Evolutionary conservation across 2,113 vertebrate genomes (phyloP), one percentile per base, ranked within the genome.

Genomic region (Carassius carassius): DNA sequence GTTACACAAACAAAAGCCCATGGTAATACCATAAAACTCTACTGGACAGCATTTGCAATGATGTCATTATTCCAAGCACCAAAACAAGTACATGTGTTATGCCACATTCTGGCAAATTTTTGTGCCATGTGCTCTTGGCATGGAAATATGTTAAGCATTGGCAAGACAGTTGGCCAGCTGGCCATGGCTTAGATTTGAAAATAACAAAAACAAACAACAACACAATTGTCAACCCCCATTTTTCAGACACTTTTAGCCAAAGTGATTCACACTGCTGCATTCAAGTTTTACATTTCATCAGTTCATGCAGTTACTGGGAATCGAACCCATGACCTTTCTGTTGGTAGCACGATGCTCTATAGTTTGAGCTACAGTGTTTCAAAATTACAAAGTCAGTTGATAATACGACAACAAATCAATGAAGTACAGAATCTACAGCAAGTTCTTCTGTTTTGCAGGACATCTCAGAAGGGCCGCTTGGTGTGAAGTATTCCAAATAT

Each of bases 401-500:
- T 41, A 41, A 41, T 41, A 41, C 8, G 6, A 41, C 41, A 41
- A 41, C 41, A 44, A 44, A 11, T 44, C 23, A 37, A 35, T 37
- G 51, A 54, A 37, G 7, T 79, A 44, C 58, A 79, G 35, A 63
- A 16, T 58, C 49, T 90, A 92, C 87, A 88, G 87, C 3, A 23
- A 89, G 84, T 54, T 87, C 89, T 88, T 87, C 70, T 79, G 16
- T 86, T 82, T 74, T 62, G 72, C 90, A 97, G 96, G 97, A 97
- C 89, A 92, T 90, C 90, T 92, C 94, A 81, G 95, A 94, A 92
- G 97, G 95, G 89, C 72, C 87, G 58, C 90, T 94, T 44, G 41
- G 41, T 41, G 77, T 90, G 89, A 96, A 95, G 92, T 95, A 95
- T 92, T 94, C 96, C 94, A 96, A 95, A 94, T 96, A 96, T 37